Evolutionary conservation across 2,113 vertebrate genomes (phyloP), one percentile per base, ranked within the genome.

Genomic region (Seriola quinqueradiata): DNA sequence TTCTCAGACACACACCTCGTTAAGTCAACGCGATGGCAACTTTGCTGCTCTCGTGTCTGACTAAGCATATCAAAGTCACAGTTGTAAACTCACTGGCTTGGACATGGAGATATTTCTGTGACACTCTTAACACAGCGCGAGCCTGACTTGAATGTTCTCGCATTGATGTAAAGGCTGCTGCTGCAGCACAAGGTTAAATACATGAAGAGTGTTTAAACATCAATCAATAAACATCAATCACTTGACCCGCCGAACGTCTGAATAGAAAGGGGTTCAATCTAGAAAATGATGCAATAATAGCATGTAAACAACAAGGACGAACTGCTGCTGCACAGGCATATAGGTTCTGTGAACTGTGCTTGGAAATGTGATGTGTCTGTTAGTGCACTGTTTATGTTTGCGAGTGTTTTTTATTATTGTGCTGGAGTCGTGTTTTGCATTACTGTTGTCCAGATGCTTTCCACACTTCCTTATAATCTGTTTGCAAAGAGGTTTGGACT

Each of bases 401-500:
- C 50, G 32, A n/a, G 61, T 67, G 40, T 10, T 1, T 75, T 71
- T 76, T 32, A 13, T 61, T 34, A 50, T n/a, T 52, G 25, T 38
- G 58, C 12, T 36, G 61, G 25, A 28, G 6, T 23, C 38, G 19
- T 78, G 59, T 40, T 70, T 59, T 67, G 13, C 38, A 67, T 60
- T 48, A 54, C 11, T 72, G 19, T 19, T 60, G 28, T 66, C 5
- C 40, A 84, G 60, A 65, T 60, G 70, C 44, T 76, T 50, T 65
- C 44, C 3, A 54, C 61, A 74, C 28, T 9, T 61, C 23, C 21
- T 40, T 16, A 13, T 14, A 71, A 79, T 82, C 17, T 60, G 54
- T 52, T 65, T 80, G 58, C 23, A 21, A 65, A 52, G 50, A 19
- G 64, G 50, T 68, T 55, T 23, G 42, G 32, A 67, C 44, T 28